Conservation (phyloP, 2,888 invertebrate species). For the Petrolisthes cinctipes region DNA sequence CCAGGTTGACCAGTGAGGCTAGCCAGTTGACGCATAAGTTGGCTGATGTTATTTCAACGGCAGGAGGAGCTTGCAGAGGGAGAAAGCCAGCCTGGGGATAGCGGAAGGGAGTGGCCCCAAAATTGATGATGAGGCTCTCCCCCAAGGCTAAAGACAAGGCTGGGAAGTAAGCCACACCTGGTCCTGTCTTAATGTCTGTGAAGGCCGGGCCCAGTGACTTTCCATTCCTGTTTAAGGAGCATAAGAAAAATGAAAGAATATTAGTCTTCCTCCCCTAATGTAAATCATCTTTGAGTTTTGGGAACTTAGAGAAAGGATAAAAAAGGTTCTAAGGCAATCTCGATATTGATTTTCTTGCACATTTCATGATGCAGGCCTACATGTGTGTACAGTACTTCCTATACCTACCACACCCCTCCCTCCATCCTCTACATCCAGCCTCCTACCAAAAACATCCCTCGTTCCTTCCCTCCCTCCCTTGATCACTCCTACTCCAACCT, state of each 20-base stretch:
- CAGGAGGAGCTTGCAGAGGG: slow-evolving; percentile 75
- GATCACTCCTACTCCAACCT: neutral
- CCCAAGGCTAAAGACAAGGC: slow-evolving; percentile 83
- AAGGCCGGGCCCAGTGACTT: slow-evolving; percentile 82
- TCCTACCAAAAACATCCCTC: neutral
- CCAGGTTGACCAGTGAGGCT: slow-evolving; percentile 69
- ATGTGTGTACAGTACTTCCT: no score
- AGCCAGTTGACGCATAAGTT: slow-evolving; percentile 72
- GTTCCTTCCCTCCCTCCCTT: neutral
- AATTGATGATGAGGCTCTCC: slow-evolving; percentile 83
- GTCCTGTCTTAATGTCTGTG: slow-evolving; percentile 78
- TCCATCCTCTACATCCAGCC: neutral
- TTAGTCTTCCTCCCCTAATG: no score
- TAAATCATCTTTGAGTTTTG: no score
- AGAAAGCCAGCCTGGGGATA: slow-evolving; percentile 79
- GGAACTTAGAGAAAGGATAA: no score
- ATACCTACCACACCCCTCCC: neutral
- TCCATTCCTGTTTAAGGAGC: slow-evolving; percentile 77
- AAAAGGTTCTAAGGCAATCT: no score
- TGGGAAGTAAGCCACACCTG: slow-evolving; percentile 83
- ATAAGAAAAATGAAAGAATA: no score
- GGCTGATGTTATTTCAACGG: slow-evolving; percentile 69
- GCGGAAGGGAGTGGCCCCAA: slow-evolving; percentile 79
- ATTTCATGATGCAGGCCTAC: no score
- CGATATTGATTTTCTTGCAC: no score